Percentiles rank a stretch among this genome's conserved stretches.
These are phyloP conservation scores for Cosmorhoe ocellata DNA, from an alignment of 2,888 invertebrate species.

Conservation along the genomic window DNA sequence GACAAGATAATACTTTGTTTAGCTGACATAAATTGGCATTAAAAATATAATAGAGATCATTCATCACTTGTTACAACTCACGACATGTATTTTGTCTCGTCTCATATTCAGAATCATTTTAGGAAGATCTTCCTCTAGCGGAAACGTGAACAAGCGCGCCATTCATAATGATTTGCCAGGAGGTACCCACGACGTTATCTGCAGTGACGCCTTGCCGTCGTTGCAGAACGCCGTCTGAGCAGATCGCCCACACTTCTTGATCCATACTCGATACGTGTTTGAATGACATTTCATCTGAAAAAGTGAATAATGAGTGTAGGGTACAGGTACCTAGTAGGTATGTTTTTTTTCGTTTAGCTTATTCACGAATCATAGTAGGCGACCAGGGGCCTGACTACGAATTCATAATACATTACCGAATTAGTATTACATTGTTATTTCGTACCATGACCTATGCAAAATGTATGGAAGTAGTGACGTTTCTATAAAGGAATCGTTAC, in stretches of 20 bases:
- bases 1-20: constrained; percentile 23
- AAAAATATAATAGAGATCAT: constrained; percentile 27
- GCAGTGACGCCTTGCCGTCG: constrained; percentile 88
- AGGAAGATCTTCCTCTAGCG: constrained; percentile 50
- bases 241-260: constrained; percentile 89
- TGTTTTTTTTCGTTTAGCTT: too few relatives aligned
- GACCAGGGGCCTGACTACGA: too few relatives aligned
- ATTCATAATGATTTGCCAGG: constrained; percentile 88
- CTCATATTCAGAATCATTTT: constrained; percentile 6
- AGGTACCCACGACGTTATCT: constrained; percentile 88
- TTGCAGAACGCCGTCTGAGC: constrained; percentile 86
- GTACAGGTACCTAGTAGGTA: too few relatives aligned
- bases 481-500: too few relatives aligned
- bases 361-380: too few relatives aligned
- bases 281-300: constrained; percentile 73
- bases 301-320: constrained; percentile 8
- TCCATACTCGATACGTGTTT: constrained; percentile 88
- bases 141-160: constrained; percentile 71
- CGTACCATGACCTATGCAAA: too few relatives aligned
- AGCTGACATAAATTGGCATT: constrained; percentile 29
- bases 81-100: constrained; percentile 27
- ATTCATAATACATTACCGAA: too few relatives aligned
- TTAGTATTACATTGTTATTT: too few relatives aligned
- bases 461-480: too few relatives aligned
- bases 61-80: constrained; percentile 10